phyloP scores from a whole-genome alignment of 2,888 invertebrate genomes.

The Xestoiulus laeticollis region DNA sequence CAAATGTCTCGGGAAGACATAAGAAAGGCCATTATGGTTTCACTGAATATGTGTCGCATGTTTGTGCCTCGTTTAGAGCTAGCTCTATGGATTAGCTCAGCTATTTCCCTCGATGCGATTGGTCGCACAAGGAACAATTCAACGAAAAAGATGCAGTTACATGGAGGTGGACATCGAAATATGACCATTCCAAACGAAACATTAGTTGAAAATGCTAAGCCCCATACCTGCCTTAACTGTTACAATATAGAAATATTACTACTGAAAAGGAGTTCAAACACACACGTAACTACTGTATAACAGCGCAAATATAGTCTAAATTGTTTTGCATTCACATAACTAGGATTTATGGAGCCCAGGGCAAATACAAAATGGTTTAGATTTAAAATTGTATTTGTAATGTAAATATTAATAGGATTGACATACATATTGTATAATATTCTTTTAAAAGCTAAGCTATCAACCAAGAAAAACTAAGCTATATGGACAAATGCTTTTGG shows the following conservation, averaged over 20 bases:
- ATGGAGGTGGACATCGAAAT: not conserved
- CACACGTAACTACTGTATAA: not conserved
- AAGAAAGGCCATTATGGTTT: slow-evolving; percentile 29
- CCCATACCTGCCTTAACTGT: not conserved
- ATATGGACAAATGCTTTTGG: no score
- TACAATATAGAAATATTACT: not conserved
- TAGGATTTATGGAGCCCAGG: no score
- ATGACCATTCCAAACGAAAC: not conserved
- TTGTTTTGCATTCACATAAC: no score
- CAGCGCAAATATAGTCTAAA: no score
- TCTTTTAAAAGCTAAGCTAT: no score
- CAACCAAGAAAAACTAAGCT: no score
- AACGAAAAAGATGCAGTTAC: not conserved
- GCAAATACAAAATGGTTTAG: no score
- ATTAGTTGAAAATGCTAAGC: slow-evolving; percentile 14
- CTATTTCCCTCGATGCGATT: not conserved
- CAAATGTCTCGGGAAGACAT: slow-evolving; percentile 23
- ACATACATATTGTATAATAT: no score
- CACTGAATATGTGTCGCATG: not conserved
- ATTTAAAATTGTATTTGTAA: no score
- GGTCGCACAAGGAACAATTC: not conserved
- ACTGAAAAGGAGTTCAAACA: not conserved
- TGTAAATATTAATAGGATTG: no score
- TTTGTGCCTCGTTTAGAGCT: slow-evolving; percentile 13
- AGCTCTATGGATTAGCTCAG: not conserved